Evolutionary conservation across 23 tunicate species (phyloP), one percentile per base, ranked within the genome.

Genomic region (Diplosoma virens): DNA sequence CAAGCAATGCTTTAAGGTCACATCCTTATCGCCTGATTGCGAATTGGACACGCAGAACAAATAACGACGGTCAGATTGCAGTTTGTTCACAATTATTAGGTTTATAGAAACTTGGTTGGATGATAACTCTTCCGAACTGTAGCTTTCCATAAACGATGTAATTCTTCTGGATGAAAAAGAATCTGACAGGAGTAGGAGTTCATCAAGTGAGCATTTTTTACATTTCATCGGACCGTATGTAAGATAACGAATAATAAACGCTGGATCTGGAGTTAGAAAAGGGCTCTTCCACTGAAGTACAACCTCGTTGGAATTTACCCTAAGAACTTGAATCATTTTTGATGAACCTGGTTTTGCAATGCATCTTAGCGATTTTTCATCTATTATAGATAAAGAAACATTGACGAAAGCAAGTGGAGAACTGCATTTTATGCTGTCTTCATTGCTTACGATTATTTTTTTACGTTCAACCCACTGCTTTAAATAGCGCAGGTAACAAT

Each of bases 161-260:
- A 31, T 64, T 34, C 36, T 67, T 20, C 22, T 27, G 25, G 31
- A 2, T 20, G 52, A 79, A n/a, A n/a, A n/a, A 22, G 25, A 29
- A 6, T 71, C 58, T 17, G 17, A 6, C 3, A 27, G 3, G 5
- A 7, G 20, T n/a, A n/a, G n/a, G 45, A 28, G 11, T 2, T 28
- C 26, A 3, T 53, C 67, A 3, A 75, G 32, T 17, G 86, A 37
- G 74, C 97, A 90, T 55, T 84, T 83, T 23, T 66, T 58, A 56
- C 97, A 90, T 33, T 66, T 73, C 58, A 85, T 32, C 37, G 54
- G 74, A 20, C 97, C 97, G 66, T 77, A 84, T 28, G 84, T 30
- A 64, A 82, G 37, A 3, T 26, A 67, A 30, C 75, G 66, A 27
- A 77, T 61, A 1, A 82, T 58, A 32, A 66, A 89, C 2, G 82